Conservation (phyloP, 2,888 invertebrate species). For the Drosophila bunnanda region DNA sequence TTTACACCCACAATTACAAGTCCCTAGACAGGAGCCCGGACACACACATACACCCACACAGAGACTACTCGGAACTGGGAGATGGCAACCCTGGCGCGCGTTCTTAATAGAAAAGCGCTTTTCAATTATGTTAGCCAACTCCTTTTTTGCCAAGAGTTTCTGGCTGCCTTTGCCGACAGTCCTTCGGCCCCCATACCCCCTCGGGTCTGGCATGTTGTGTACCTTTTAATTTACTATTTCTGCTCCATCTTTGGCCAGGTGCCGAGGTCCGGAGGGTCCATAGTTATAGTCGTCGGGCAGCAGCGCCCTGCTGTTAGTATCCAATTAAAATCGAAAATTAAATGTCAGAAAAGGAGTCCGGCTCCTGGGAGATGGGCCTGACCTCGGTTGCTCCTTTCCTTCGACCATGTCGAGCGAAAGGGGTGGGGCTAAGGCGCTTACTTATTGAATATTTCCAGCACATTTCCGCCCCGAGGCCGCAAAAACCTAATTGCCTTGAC, state of each 20-base stretch:
- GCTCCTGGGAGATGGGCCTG: slow-evolving; percentile 18
- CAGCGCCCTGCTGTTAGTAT: slow-evolving; percentile 84
- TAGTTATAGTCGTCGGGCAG: slow-evolving; percentile 52
- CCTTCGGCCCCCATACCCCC: background rate
- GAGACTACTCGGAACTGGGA: slow-evolving; percentile 21
- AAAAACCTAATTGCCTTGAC: slow-evolving; percentile 81
- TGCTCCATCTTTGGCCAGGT: slow-evolving; percentile 53
- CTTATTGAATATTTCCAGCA: slow-evolving; percentile 75
- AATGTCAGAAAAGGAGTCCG: slow-evolving; percentile 79
- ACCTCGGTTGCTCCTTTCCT: slow-evolving; percentile 6
- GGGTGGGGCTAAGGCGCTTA: slow-evolving; percentile 67
- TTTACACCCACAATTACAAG: slow-evolving; percentile 1
- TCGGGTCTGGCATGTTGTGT: slow-evolving; percentile 68
- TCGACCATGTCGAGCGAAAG: slow-evolving; percentile 5
- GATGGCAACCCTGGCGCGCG: slow-evolving; percentile 57
- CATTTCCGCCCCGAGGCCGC: slow-evolving; percentile 63
- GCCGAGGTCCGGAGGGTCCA: slow-evolving; percentile 41
- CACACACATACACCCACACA: slow-evolving; percentile 5
- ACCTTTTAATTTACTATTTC: slow-evolving; percentile 79
- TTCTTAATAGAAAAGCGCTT: slow-evolving; percentile 80
- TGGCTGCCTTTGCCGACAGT: slow-evolving; percentile 52
- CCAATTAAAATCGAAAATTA: slow-evolving; percentile 85
- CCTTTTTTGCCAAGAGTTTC: slow-evolving; percentile 63
- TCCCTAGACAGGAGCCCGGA: background rate
- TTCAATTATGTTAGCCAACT: slow-evolving; percentile 79